phyloP scores from a whole-genome alignment of 2,888 invertebrate genomes.

The Tanypteryx hageni region DNA sequence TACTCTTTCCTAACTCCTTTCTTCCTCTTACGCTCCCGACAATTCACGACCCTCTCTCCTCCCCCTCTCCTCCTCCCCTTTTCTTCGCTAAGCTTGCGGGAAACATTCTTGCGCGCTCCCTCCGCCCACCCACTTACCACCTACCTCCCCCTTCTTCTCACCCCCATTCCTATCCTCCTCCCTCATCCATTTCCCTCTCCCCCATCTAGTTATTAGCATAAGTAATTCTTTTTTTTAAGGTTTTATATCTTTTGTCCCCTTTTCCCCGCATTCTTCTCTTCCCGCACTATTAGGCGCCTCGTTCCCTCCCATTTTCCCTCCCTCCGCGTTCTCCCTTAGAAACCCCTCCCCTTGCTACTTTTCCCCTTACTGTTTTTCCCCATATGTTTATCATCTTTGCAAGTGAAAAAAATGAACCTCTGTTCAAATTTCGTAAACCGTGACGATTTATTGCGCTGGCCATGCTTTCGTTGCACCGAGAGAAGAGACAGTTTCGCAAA shows the following conservation, averaged over 20 bases:
- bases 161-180: neutral
- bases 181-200: neutral
- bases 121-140: conserved; percentile 28
- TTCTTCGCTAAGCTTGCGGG: neutral
- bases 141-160: neutral
- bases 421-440: too few species aligned
- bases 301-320: neutral
- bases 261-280: neutral
- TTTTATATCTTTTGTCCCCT: too few species aligned
- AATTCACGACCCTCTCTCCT: neutral
- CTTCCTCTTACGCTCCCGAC: neutral
- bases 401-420: too few species aligned
- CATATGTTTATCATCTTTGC: too few species aligned
- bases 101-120: conserved; percentile 8
- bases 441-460: too few species aligned
- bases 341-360: neutral
- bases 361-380: neutral
- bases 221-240: neutral
- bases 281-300: neutral
- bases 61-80: neutral
- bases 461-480: too few species aligned
- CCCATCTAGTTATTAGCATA: conserved; percentile 5
- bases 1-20: conserved; percentile 28
- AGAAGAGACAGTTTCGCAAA: too few species aligned
- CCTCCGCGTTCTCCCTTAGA: neutral